Percentiles rank a stretch among this genome's conserved stretches.
Evolutionary conservation across 2,888 invertebrate genomes (phyloP).

Genomic region (Aricia artaxerxes): DNA sequence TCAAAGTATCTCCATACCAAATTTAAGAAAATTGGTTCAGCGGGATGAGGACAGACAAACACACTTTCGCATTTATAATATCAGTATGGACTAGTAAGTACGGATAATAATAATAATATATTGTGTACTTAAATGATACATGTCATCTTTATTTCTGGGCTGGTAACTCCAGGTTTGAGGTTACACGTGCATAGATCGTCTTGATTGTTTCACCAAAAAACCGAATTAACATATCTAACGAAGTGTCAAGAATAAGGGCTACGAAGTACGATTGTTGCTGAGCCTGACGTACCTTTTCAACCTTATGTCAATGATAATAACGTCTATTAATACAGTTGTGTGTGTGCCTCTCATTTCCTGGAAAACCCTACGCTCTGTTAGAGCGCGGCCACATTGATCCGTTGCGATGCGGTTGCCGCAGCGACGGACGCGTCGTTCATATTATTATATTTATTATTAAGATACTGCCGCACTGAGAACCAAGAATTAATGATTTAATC

Average conservation of each 20-base stretch:
- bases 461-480: no score
- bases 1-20: no score
- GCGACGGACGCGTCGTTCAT: no score
- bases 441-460: no score
- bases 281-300: neutral
- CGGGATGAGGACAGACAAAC: no score
- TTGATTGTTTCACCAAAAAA: neutral
- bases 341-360: neutral
- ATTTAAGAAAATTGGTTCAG: no score
- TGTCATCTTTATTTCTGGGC: neutral
- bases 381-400: neutral
- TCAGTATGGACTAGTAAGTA: no score
- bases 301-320: neutral
- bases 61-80: no score
- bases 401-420: no score
- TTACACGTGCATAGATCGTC: neutral
- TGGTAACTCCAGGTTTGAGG: neutral
- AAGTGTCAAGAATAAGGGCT: constrained; percentile 6
- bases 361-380: neutral
- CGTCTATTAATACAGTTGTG: neutral
- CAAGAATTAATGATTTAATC: no score
- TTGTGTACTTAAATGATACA: neutral
- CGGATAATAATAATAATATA: no score
- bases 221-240: constrained; percentile 1
- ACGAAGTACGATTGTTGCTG: neutral